These are phyloP conservation scores for Heterohyrax brucei DNA, from an alignment of 2,797 vertebrate species.

Conservation along the genomic window DNA sequence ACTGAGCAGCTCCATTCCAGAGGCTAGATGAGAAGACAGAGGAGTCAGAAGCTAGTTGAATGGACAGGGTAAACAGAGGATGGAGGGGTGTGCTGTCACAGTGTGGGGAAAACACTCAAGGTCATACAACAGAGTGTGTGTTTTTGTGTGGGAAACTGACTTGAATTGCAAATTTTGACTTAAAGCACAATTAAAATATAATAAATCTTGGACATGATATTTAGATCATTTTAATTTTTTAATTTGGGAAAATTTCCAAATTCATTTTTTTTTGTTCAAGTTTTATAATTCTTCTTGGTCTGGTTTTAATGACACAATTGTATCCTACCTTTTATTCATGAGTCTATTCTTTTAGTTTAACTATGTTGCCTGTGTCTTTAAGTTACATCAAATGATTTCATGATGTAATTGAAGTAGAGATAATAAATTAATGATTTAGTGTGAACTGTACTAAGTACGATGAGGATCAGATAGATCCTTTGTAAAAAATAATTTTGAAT, in stretches of 20 bases:
- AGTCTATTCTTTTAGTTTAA: not conserved
- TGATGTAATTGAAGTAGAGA: not conserved
- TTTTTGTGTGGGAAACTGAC: no score
- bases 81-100: no score
- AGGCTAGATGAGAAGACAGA: no score
- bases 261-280: conserved; percentile 6
- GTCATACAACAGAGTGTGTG: no score
- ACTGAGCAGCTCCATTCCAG: no score
- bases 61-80: no score
- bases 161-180: no score
- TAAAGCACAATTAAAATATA: not conserved
- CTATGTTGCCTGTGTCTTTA: not conserved
- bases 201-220: not conserved
- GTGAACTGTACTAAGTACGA: not conserved
- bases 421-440: not conserved
- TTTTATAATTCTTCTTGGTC: not conserved
- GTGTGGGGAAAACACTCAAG: no score
- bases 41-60: no score
- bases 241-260: conserved; percentile 16
- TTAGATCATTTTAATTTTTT: conserved; percentile 39
- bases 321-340: not conserved
- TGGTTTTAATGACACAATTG: conserved; percentile 21
- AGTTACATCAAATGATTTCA: not conserved
- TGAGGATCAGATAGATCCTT: conserved; percentile 8
- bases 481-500: conserved; percentile 54